These are phyloP conservation scores for Tinea pellionella DNA, from an alignment of 2,888 invertebrate genomes.

Conservation along the genomic window DNA sequence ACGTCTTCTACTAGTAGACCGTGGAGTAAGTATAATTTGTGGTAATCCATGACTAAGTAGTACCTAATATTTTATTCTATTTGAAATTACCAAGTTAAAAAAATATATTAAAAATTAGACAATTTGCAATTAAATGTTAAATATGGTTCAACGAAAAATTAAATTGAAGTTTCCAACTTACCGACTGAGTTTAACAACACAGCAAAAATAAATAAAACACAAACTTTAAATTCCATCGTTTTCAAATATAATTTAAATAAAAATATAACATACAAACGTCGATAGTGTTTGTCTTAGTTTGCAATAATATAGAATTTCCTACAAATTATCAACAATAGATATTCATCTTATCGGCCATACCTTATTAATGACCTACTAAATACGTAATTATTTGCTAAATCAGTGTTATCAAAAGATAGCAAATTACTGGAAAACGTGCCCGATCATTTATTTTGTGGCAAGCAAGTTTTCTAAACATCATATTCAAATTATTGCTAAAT, in stretches of 20 bases:
- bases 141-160: too few relatives aligned
- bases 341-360: neutral
- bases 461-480: too few relatives aligned
- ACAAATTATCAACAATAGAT: constrained; percentile 12
- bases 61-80: too few relatives aligned
- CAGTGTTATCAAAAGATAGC: neutral
- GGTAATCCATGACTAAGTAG: too few relatives aligned
- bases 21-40: too few relatives aligned
- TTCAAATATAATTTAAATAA: constrained; percentile 18
- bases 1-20: too few relatives aligned
- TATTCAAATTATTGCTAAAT: too few relatives aligned
- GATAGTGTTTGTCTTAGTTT: constrained; percentile 15
- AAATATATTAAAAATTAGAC: too few relatives aligned
- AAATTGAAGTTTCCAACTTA: constrained; percentile 23
- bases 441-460: neutral
- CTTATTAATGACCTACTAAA: constrained; percentile 9
- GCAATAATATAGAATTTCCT: constrained; percentile 12
- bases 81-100: too few relatives aligned
- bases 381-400: neutral
- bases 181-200: constrained; percentile 32
- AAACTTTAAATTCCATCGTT: constrained; percentile 30
- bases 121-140: too few relatives aligned
- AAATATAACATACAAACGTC: constrained; percentile 15
- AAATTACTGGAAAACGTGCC: neutral
- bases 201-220: constrained; percentile 30